Evolutionary conservation across 2,113 vertebrate genomes (phyloP), one percentile per base, ranked within the genome.

Genomic region (Tonatia bakeri): DNA sequence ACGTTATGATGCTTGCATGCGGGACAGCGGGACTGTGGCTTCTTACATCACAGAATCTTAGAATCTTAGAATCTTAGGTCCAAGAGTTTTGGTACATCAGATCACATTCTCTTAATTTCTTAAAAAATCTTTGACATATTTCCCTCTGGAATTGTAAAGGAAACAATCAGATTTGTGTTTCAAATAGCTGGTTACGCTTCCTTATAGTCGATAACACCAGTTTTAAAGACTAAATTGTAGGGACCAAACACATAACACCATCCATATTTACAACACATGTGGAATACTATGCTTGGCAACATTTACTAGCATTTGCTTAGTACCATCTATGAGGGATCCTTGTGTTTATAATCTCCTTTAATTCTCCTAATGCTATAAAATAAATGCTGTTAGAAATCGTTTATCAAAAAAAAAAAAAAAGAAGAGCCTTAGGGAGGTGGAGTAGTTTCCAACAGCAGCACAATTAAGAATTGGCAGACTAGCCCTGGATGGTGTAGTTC

Each of bases 211-310:
- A 72, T 67, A 75, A 67, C 43, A 20, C 45, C 26, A 16, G 4
- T 77, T 88, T 70, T 22, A 72, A 80, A 96, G 40, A 84, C 72
- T 76, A 56, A 90, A 70, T 14, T 40, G 1, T 43, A 81, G 20
- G 31, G 81, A 64, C 16, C 7, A 65, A 45, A 95, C 20, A 87
- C 3, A 8, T 12, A 67, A 19, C 5, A 69, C 12, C 1, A 76
- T 45, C 87, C 20, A 4, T 50, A 16, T n/a, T 89, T 13, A 43
- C 5, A 82, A 52, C 40, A 26, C 4, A 24, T 4, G 9, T 7
- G 10, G 16, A 38, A 31, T 50, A 15, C 14, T 15, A 5, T 10
- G 16, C 33, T 67, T 72, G 11, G n/a, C 45, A 52, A 40, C 16
- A 36, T 90, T 50, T 70, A 59, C 24, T 38, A 40, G 31, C 52